A percentile compares a stretch with the other conserved stretches of the same genome.
Evolutionary conservation across 2,797 vertebrate genomes (phyloP).

Genomic region (Enteromius treurensis): DNA sequence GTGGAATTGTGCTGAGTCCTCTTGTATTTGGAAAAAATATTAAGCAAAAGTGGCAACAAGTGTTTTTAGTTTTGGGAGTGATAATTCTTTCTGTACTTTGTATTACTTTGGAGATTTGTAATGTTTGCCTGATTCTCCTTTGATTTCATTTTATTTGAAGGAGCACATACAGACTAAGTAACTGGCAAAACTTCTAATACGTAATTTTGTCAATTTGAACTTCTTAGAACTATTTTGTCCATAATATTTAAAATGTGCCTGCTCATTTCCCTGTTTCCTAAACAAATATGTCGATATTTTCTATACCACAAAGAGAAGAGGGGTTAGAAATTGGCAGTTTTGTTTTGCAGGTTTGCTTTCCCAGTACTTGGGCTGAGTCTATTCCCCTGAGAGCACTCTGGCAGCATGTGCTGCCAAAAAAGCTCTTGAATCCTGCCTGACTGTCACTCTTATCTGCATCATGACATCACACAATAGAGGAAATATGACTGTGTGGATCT

Average conservation of each 20-base stretch:
- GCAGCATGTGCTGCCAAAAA: constrained; percentile 47
- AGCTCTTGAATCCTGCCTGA: constrained; percentile 41
- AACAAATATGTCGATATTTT: constrained; percentile 32
- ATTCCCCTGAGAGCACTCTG: constrained; percentile 46
- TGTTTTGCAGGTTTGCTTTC: constrained; percentile 44
- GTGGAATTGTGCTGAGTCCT: neutral
- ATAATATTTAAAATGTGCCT: neutral
- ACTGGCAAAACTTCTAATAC: neutral
- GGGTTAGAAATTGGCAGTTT: constrained; percentile 36
- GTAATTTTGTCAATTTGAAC: constrained; percentile 3
- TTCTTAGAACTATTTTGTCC: neutral
- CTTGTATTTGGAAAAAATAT: neutral
- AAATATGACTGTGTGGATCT: constrained; percentile 37
- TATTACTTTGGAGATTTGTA: neutral
- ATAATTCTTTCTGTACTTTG: neutral
- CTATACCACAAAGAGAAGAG: constrained; percentile 16
- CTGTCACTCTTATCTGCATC: constrained; percentile 46
- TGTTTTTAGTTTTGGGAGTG: neutral
- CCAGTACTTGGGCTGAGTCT: constrained; percentile 35
- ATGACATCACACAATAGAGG: constrained; percentile 48
- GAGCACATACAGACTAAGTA: neutral
- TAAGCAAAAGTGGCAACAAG: neutral
- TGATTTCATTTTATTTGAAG: neutral
- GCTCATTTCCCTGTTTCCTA: neutral
- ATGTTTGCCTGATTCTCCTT: neutral